Evolutionary conservation across 2,888 invertebrate genomes (phyloP).

Genomic region (Campaea margaritaria): DNA sequence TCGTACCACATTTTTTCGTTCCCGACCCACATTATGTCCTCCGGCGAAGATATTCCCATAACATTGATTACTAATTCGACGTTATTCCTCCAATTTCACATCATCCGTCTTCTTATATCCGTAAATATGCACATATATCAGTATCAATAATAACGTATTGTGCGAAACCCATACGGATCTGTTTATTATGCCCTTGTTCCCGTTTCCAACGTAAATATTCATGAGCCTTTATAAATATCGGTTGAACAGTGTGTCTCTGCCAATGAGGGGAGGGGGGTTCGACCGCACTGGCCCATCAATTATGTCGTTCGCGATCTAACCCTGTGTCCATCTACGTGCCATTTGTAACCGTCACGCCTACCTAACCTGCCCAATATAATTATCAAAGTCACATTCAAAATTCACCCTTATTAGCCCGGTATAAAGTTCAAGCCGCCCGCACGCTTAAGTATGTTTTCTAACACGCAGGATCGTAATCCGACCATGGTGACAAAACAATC

Average conservation of each 20-base stretch:
- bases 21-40: neutral
- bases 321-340: slow-evolving; percentile 73
- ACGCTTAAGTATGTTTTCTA: slow-evolving; percentile 44
- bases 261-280: slow-evolving; percentile 54
- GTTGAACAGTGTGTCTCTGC: slow-evolving; percentile 49
- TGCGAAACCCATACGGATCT: slow-evolving; percentile 28
- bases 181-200: slow-evolving; percentile 41
- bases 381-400: slow-evolving; percentile 38
- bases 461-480: slow-evolving; percentile 61
- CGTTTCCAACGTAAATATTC: slow-evolving; percentile 52
- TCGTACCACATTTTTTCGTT: neutral
- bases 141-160: slow-evolving; percentile 32
- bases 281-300: slow-evolving; percentile 70
- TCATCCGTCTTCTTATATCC: slow-evolving; percentile 23
- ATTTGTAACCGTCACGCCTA: slow-evolving; percentile 73
- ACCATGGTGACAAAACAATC: slow-evolving; percentile 70
- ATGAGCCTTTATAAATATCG: slow-evolving; percentile 53
- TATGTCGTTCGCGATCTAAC: slow-evolving; percentile 76
- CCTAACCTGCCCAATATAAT: slow-evolving; percentile 47
- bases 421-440: slow-evolving; percentile 40
- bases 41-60: neutral
- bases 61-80: slow-evolving; percentile 17
- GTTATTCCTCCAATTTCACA: slow-evolving; percentile 23
- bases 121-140: slow-evolving; percentile 32
- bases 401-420: slow-evolving; percentile 37